Evolutionary conservation across 1,140 invertebrate genomes (phyloP), one percentile per base, ranked within the genome.

Genomic region (Campodea augens): DNA sequence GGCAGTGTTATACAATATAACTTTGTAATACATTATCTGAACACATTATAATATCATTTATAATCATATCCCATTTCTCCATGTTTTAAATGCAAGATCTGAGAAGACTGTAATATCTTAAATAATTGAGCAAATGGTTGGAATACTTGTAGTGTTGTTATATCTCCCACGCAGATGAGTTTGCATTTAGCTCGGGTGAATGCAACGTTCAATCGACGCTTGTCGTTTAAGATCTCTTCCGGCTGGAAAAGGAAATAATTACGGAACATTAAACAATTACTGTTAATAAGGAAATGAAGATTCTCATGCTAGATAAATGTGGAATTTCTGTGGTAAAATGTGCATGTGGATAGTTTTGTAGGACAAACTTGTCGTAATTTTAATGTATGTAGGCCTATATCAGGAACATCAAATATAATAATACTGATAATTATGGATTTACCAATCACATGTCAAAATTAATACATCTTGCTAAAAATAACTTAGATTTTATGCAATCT

Each of bases 131-230:
- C 54, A 48, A 92, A 75, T 1, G 85, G 77, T n/a, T 61, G 54
- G 58, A 81, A 92, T 25, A 59, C 56, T 13, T 64, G 54, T 12
- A 95, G 57, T 19, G 75, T 75, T 4, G 54, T 44, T 10, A 68
- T 56, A 64, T 87, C 75, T 0, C 87, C 88, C 5, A 98, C 61
- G 5, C 96, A 58, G 21, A 97, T 77, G 1, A 97, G 62, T 61
- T 97, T 98, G 38, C 79, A 72, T 57, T 89, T 91, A 0, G 92
- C 87, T 51, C 92, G 68, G 0, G 91, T 96, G 2, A 97, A 71
- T 23, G 89, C 90, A 1, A 97, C 93, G 38, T 90, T 96, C 15
- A 97, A 61, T 45, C 92, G 72, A 38, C 85, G 71, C 42, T 79
- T 70, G 64, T 96, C 90, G 56, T 84, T 73, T 1, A 96, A 61